A percentile compares a stretch with the other conserved stretches of the same genome.
phyloP scores from a whole-genome alignment of 2,797 vertebrate genomes.

The Ptychadena robeensis region DNA sequence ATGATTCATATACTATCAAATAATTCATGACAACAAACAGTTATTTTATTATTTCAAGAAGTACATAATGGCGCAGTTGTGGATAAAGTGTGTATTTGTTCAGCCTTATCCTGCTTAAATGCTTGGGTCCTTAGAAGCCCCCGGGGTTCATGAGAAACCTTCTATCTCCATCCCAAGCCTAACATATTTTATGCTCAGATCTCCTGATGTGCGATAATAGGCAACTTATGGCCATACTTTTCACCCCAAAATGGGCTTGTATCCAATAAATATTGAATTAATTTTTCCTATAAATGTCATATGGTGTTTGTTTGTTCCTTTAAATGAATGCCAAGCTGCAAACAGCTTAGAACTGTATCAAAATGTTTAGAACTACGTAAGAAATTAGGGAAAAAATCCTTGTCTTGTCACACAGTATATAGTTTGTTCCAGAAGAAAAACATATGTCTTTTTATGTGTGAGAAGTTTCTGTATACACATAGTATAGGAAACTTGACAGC shows the following conservation, averaged over 20 bases:
- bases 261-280: conserved; percentile 48
- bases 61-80: background rate
- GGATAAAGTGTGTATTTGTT: background rate
- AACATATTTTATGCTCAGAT: conserved; percentile 30
- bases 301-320: conserved; percentile 47
- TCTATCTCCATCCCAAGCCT: conserved; percentile 5
- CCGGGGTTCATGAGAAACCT: conserved; percentile 4
- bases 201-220: conserved; percentile 48
- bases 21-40: background rate
- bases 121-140: conserved; percentile 17
- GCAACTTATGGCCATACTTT: conserved; percentile 49
- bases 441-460: background rate
- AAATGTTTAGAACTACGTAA: conserved; percentile 29
- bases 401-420: conserved; percentile 1
- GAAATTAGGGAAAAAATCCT: conserved; percentile 9
- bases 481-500: background rate
- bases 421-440: background rate
- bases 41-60: conserved; percentile 1
- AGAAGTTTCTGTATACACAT: background rate
- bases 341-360: conserved; percentile 23
- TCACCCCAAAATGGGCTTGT: conserved; percentile 34
- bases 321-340: conserved; percentile 40
- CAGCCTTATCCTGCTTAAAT: background rate
- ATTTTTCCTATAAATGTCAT: conserved; percentile 51
- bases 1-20: background rate